Evolutionary conservation across 2,113 vertebrate species (phyloP).

Genomic region (Prunella himalayana): DNA sequence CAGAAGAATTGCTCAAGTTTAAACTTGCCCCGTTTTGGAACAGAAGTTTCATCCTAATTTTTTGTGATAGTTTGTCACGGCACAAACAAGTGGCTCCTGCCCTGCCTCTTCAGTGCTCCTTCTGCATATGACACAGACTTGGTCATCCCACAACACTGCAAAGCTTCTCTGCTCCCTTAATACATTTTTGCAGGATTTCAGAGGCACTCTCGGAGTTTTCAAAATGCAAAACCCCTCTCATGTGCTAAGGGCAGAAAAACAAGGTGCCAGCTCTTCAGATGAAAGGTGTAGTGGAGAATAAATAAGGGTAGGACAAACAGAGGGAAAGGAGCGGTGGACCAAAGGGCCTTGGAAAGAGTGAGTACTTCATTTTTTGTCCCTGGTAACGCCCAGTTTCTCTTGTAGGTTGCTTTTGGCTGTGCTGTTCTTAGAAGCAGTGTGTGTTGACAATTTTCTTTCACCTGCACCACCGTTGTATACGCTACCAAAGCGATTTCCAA

Average conservation of each 20-base stretch:
- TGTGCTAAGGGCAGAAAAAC: not conserved
- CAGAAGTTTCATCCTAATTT: not conserved
- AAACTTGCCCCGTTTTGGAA: not conserved
- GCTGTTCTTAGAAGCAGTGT: not conserved
- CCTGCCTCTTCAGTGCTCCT: not conserved
- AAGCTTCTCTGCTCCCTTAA: not conserved
- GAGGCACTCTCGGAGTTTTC: not conserved
- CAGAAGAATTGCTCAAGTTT: not conserved
- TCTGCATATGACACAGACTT: not conserved
- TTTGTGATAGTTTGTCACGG: not conserved
- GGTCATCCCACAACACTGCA: not conserved
- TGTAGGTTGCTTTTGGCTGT: rapidly evolving
- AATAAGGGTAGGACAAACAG: not conserved
- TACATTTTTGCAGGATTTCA: not conserved
- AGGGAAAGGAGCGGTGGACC: rapidly evolving
- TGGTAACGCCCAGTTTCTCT: rapidly evolving
- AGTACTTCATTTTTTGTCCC: not conserved
- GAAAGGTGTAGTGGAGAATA: not conserved
- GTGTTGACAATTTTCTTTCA: rapidly evolving
- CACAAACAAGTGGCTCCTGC: not conserved
- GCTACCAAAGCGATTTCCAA: not conserved
- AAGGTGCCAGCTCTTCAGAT: not conserved
- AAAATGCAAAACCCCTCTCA: not conserved
- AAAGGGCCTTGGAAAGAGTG: not conserved
- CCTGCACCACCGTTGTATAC: rapidly evolving